phyloP scores from a whole-genome alignment of 2,797 vertebrate genomes.

The Phrynocephalus guinanensis region DNA sequence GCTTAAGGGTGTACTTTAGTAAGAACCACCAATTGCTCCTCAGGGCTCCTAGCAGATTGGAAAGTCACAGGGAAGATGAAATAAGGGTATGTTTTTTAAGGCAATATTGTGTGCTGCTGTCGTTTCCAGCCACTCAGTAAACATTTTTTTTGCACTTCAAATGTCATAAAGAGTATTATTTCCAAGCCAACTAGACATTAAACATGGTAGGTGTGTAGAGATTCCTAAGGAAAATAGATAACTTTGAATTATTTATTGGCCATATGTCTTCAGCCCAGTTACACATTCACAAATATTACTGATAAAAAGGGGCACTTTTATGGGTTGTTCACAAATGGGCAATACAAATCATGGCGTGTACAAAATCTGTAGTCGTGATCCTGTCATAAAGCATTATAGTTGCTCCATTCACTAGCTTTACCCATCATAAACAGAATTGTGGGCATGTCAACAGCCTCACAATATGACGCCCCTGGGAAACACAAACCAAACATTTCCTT shows the following conservation, averaged over 20 bases:
- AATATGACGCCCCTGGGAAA: constrained; percentile 44
- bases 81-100: constrained; percentile 42
- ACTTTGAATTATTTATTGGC: constrained; percentile 82
- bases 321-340: constrained; percentile 70
- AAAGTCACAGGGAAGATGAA: constrained; percentile 33
- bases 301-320: constrained; percentile 74
- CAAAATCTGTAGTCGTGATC: constrained; percentile 65
- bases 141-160: constrained; percentile 71
- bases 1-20: constrained; percentile 18
- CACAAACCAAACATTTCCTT: constrained; percentile 45
- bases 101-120: constrained; percentile 44
- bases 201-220: constrained; percentile 69
- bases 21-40: constrained; percentile 40
- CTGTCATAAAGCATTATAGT: constrained; percentile 66
- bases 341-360: constrained; percentile 74
- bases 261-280: constrained; percentile 75
- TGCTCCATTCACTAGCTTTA: constrained; percentile 52
- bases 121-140: constrained; percentile 69
- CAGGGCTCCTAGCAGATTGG: neutral
- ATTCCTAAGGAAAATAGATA: constrained; percentile 66
- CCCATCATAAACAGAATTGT: constrained; percentile 54
- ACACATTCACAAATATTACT: constrained; percentile 73
- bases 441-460: constrained; percentile 10
- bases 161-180: constrained; percentile 74
- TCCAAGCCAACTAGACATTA: constrained; percentile 72